Base-by-base conservation (phyloP, 2,113 vertebrate genomes). In the Callipepla squamata region DNA sequence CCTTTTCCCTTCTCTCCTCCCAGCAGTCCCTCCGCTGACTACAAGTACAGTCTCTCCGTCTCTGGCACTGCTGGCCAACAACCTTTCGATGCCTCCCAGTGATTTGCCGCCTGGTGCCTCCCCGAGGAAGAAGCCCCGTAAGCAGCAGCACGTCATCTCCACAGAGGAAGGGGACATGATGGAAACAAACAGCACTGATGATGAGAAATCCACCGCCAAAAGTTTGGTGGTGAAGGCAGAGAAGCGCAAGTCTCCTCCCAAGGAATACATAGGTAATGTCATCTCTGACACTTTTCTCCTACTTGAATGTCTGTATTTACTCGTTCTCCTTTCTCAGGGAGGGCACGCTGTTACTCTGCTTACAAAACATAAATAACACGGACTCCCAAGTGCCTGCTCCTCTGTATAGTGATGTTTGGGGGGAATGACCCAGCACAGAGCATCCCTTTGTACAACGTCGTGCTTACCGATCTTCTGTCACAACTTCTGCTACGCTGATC, bases 81-180 rank as follows among this genome's bases (percentile, higher is more conserved):
- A 98, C 74, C 97, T 98, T 42, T 98, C 97, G 28, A 96, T 98
- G 86, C 97, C 98, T 75, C 85, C 98, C 9, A 99, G 98, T 16
- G 99, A 99, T 90, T 97, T 99, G 73, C 98, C 98, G 36, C 98
- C 99, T 1, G 99, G 99, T 82, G 99, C 99, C 73, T 99, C 99
- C 4, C 99, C 99, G 0, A 98, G 99, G 87, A 99, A 99, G 94
- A 99, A 99, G 87, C 99, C 99, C 51, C 98, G 99, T 67, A 99
- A 99, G 95, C 99, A 99, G 95, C 99, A 99, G 96, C 99, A 99
- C 0, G 97, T 99, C 51, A 99, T 99, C 94, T 99, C 99, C 28
- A 99, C 99, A 5, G 99, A 99, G 96, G 99, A 99, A 94, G 99
- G 98, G 2, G 99, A 99, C 83, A 99, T 99, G 99, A 98, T 99